Conservation (phyloP, 2,888 invertebrate species). For the Drosophila sordidula region DNA sequence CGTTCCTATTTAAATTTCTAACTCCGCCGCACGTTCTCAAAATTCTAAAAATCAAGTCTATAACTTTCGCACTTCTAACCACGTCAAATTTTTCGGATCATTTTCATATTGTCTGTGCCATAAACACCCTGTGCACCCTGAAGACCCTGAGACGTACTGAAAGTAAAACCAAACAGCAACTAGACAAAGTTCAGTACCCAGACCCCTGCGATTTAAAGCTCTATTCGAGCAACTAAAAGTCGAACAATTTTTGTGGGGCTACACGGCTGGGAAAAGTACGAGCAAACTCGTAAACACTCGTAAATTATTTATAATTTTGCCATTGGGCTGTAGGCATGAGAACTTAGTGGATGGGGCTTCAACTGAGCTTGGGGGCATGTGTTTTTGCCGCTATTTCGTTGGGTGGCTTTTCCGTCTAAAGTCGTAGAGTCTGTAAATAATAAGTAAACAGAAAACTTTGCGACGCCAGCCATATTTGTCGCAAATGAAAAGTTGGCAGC, state of each 20-base stretch:
- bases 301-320: constrained; percentile 71
- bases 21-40: not conserved
- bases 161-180: constrained; percentile 29
- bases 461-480: constrained; percentile 77
- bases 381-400: constrained; percentile 35
- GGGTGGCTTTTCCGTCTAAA: constrained; percentile 47
- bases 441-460: constrained; percentile 76
- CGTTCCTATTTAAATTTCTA: not conserved
- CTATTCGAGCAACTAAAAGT: constrained; percentile 47
- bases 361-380: constrained; percentile 2
- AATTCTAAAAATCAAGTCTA: not conserved
- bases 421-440: constrained; percentile 75
- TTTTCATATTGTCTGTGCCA: not conserved
- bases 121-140: not conserved
- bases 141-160: constrained; percentile 7
- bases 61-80: not conserved
- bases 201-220: constrained; percentile 42
- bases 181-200: constrained; percentile 23
- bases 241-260: constrained; percentile 42
- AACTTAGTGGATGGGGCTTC: not conserved
- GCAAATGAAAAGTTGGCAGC: constrained; percentile 77
- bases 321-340: constrained; percentile 11
- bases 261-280: constrained; percentile 40
- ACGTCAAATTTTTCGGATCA: not conserved
- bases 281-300: constrained; percentile 59